Conservation (phyloP, 92 coral and sea anemone genomes). For the Umimayanthus kanabou region DNA sequence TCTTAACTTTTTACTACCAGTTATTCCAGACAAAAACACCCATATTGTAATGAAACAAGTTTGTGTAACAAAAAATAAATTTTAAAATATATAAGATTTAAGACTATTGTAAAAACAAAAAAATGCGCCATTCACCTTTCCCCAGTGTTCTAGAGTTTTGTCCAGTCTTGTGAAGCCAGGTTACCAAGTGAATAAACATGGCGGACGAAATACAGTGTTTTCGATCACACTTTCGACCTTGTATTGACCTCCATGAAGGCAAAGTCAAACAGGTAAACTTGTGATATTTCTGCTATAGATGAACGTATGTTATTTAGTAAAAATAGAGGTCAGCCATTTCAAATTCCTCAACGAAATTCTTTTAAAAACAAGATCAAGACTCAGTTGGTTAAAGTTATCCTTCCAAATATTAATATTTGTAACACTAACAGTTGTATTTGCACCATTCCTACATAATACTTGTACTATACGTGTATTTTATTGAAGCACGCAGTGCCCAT, state of each 20-base stretch:
- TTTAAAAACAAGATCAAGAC: too few relatives aligned
- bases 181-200: slow-evolving; percentile 26
- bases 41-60: not conserved
- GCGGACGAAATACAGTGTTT: not conserved
- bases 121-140: not conserved
- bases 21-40: not conserved
- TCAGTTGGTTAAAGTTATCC: too few relatives aligned
- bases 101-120: not conserved
- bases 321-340: not conserved
- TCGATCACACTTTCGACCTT: slow-evolving; percentile 46
- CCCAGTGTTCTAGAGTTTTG: not conserved
- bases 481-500: too few relatives aligned
- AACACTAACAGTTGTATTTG: too few relatives aligned
- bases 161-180: not conserved
- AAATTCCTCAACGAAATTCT: too few relatives aligned
- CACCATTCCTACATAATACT: too few relatives aligned
- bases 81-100: not conserved
- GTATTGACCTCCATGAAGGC: slow-evolving; percentile 58
- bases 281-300: not conserved
- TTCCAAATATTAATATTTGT: too few relatives aligned
- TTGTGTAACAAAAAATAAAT: not conserved
- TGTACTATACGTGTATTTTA: too few relatives aligned
- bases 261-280: slow-evolving; percentile 52
- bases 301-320: not conserved
- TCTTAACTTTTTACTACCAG: not conserved